Base-by-base conservation (phyloP, 2,797 vertebrate species). In the Enteromius radiatus region DNA sequence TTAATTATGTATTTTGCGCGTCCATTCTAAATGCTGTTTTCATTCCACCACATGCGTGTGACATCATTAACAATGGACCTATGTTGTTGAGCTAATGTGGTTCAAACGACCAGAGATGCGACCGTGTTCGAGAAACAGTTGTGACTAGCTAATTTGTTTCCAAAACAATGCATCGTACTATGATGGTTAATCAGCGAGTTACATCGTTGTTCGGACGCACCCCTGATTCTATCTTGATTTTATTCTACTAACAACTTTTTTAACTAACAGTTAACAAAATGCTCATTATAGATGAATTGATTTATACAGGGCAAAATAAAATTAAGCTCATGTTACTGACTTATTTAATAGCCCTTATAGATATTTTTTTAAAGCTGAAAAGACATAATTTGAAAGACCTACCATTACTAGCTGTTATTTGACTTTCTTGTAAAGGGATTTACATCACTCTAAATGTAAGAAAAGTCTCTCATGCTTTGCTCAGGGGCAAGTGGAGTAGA, bases 401-500 rank as follows among this genome's bases (percentile, higher is more conserved):
- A 71, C 19, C 54, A 47, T 61, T 33, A 5, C 45, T 61, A 61
- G 0, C 38, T 33, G 54, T 61, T 28, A 61, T 45, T 75, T 26
- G n/a, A 38, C 65, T 68, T 68, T 41, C 21, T 45, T 47, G 11
- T 41, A 64, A 45, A 28, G 4, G 68, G 38, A 33, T 70, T 71
- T 45, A 45, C 5, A 10, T 28, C 11, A 31, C 5, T 7, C 21
- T 64, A 74, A 74, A 15, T 75, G 80, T 52, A 52, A 23, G 59
- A 65, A 38, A 54, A 31, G 33, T 75, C 31, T 65, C 45, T 49
- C n/a, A 38, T 41, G 14, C 56, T 81, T 65, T 41, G 15, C 59
- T 52, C 45, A 75, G 74, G 19, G 59, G 45, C 45, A 81, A 59
- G 23, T 63, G 11, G 15, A 52, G 59, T 38, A 69, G 36, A 59